These are phyloP conservation scores for Myotis yumanensis DNA, from an alignment of 2,113 vertebrate genomes.

Conservation along the genomic window DNA sequence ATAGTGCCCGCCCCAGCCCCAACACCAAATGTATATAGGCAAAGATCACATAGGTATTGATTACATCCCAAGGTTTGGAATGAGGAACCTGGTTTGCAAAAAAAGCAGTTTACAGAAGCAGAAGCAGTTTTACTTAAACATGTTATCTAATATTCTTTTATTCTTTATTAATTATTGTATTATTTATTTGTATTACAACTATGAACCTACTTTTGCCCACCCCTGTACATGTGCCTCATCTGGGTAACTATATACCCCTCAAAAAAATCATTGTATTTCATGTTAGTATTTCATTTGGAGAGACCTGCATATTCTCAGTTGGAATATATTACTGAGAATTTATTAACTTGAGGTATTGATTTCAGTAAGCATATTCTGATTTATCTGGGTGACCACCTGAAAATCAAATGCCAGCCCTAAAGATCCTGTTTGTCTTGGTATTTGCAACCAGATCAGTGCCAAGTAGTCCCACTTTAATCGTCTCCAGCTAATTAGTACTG, in stretches of 20 bases:
- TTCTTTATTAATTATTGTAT: background rate
- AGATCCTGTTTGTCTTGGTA: background rate
- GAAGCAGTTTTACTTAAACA: too few species aligned
- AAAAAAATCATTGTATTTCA: background rate
- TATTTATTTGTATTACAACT: background rate
- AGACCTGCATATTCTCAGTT: background rate
- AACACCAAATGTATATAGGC: too few species aligned
- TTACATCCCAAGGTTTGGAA: too few species aligned
- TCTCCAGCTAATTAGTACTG: slow-evolving; percentile 35
- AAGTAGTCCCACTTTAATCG: background rate
- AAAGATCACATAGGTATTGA: too few species aligned
- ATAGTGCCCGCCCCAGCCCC: too few species aligned
- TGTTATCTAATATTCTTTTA: background rate
- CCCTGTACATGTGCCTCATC: background rate
- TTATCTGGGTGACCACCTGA: background rate
- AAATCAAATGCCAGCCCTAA: background rate
- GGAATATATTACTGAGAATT: slow-evolving; percentile 13
- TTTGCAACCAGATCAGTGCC: background rate
- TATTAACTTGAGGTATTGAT: background rate
- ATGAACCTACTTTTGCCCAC: background rate
- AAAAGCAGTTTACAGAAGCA: too few species aligned
- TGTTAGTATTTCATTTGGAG: background rate
- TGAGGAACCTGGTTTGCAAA: too few species aligned
- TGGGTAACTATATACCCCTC: background rate
- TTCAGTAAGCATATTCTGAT: slow-evolving; percentile 18